These are phyloP conservation scores for Sesamia nonagrioides DNA, from an alignment of 1,140 invertebrate genomes.

Conservation along the genomic window DNA sequence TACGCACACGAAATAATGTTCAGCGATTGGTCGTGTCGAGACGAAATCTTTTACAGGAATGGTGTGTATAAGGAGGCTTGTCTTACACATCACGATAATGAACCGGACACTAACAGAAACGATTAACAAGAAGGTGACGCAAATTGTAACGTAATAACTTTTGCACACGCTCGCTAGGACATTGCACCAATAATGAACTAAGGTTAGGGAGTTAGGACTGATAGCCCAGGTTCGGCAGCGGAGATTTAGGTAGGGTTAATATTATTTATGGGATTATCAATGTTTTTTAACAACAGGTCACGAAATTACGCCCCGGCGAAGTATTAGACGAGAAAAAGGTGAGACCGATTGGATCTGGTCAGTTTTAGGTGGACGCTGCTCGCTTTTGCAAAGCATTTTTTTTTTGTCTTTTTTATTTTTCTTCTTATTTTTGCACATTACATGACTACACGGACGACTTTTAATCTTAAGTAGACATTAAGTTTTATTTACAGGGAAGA, in stretches of 20 bases:
- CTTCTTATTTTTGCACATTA: constrained; percentile 55
- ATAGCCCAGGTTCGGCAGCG: constrained; percentile 80
- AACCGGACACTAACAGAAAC: constrained; percentile 76
- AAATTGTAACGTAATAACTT: constrained; percentile 81
- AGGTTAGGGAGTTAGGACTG: constrained; percentile 56
- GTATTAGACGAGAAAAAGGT: constrained; percentile 97
- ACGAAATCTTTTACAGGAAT: constrained; percentile 59
- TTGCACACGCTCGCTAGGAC: constrained; percentile 75
- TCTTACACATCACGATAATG: constrained; percentile 61
- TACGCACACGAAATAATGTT: constrained; percentile 78
- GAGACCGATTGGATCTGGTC: constrained; percentile 89
- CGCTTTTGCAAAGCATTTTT: constrained; percentile 87
- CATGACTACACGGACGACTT: constrained; percentile 55
- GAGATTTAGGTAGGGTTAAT: constrained; percentile 77
- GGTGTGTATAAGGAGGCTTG: constrained; percentile 66
- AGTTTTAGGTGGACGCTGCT: constrained; percentile 84
- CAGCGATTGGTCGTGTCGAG: constrained; percentile 63
- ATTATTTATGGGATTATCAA: constrained; percentile 69
- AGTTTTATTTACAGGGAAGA: constrained; percentile 42
- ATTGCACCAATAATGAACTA: constrained; percentile 73
- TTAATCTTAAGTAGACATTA: constrained; percentile 31
- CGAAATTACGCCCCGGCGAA: constrained; percentile 96
- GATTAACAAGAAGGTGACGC: constrained; percentile 75
- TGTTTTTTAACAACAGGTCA: constrained; percentile 87
- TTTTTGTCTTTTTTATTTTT: constrained; percentile 75